Evolutionary conservation across 2,888 invertebrate genomes (phyloP).

Genomic region (Caenorhabditis imperialis): DNA sequence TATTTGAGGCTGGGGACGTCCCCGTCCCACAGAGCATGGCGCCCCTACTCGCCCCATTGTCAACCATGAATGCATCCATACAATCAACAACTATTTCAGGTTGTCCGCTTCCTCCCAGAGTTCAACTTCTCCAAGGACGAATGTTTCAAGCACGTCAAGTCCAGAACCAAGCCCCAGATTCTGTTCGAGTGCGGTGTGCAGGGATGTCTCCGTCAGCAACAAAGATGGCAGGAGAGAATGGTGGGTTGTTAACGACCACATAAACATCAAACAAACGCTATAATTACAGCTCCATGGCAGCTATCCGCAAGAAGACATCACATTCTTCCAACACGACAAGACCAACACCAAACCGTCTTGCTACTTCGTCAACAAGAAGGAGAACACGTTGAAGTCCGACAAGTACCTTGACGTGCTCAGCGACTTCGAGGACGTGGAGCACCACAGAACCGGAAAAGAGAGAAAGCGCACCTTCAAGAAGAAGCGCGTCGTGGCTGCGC

Average conservation of each 20-base stretch:
- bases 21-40: too few species aligned
- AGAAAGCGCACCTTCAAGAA: background rate
- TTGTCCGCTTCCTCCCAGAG: conserved; percentile 18
- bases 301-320: background rate
- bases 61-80: too few species aligned
- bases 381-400: background rate
- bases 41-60: too few species aligned
- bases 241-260: too few species aligned
- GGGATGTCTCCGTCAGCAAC: conserved; percentile 9
- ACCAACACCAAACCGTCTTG: conserved; percentile 2
- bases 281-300: conserved; percentile 20
- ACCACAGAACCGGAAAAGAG: conserved; percentile 1
- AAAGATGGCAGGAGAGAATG: conserved; percentile 32
- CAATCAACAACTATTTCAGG: too few species aligned
- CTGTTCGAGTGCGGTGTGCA: conserved; percentile 16
- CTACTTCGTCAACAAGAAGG: background rate
- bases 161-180: background rate
- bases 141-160: background rate
- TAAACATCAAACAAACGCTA: background rate
- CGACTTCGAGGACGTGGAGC: conserved; percentile 3
- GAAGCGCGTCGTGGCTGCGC: too few species aligned
- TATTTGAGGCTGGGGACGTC: too few species aligned
- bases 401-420: background rate
- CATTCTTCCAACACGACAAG: conserved; percentile 10
- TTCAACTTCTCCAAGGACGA: conserved; percentile 14